Evolutionary conservation across 1,140 invertebrate genomes (phyloP), one percentile per base, ranked within the genome.

Genomic region (Agraylea sexmaculata): DNA sequence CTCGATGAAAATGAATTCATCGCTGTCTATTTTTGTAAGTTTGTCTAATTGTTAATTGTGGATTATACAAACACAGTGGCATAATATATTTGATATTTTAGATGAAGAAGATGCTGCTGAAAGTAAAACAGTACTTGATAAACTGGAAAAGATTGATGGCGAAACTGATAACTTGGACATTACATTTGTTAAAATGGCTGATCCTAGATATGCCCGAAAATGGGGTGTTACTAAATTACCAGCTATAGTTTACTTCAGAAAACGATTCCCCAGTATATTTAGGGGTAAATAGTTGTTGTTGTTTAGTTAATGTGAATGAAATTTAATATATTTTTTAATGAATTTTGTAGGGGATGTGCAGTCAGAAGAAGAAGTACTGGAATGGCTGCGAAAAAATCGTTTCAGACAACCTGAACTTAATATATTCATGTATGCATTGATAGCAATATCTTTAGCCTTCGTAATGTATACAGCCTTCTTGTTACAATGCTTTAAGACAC

Each of bases 11-110:
- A 92, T 54, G 89, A 94, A 65, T 94, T 89, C 58, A 64, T 94
- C 12, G 80, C 87, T n/a, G 89, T 94, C 17, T 94, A 87, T 55
- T 94, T 94, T 55, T 94, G 89, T 93, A 72, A 82, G 83, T 75
- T 42, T 23, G 38, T 19, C 10, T 27, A 11, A 6, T 31, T 12
- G 18, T 19, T n/a, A 11, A 19, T 37, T 25, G 16, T 11, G 32
- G 17, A 34, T 25, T 28, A 33, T 16, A 17, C 27, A 18, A 8
- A 42, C 33, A 4, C 5, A 29, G n/a, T n/a, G 25, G 8, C 25
- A 8, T 27, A 27, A 10, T 8, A 30, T 36, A 33, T 43, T 31
- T 4, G 10, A 23, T n/a, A 49, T 59, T 65, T 35, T 46, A 86
- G 85, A 87, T 63, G 84, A 86, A 64, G 75, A 80, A 42, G 75